Base-by-base conservation (phyloP, 1,140 invertebrate species). In the Arctopsyche grandis region DNA sequence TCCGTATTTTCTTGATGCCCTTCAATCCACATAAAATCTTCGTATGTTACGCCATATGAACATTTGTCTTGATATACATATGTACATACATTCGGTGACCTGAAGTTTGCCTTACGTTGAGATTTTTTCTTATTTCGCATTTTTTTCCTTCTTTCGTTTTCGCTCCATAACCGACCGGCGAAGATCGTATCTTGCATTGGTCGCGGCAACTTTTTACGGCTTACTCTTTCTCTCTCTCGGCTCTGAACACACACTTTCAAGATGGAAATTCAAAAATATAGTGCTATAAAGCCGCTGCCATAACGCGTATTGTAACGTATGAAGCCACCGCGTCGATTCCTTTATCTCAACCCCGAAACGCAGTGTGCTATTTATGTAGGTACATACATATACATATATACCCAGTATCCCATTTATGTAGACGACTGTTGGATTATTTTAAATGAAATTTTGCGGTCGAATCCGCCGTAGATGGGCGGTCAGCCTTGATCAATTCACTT, bases 31-130 rank as follows among this genome's bases (percentile, higher is more conserved):
- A 66, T 24, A 26, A 66, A 66, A 66, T 66, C 63, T 66, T 66
- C 63, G 48, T 52, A 52, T 16, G 48, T 52, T 38, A 22, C 21
- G 63, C 24, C 63, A 66, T 66, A 66, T 66, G 24, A 66, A 14
- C 63, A 66, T 66, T 66, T 66, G 63, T 66, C 63, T 66, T 66
- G 19, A 66, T 66, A 66, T 26, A 66, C n/a, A n/a, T n/a, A n/a
- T n/a, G n/a, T n/a, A n/a, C n/a, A n/a, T n/a, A n/a, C 48, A 12
- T 3, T 16, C 48, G 48, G 48, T 52, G 48, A 52, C 48, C 48
- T 52, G 48, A 52, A 3, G 48, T 52, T 52, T 12, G 10, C 48
- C 48, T 16, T 52, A 52, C 16, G 10, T 12, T 16, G 48, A 10
- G 16, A 52, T 14, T 52, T 52, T 52, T 12, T 52, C 48, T 52